Conservation (phyloP, 2,113 vertebrate genomes). For the Otus sunia region DNA sequence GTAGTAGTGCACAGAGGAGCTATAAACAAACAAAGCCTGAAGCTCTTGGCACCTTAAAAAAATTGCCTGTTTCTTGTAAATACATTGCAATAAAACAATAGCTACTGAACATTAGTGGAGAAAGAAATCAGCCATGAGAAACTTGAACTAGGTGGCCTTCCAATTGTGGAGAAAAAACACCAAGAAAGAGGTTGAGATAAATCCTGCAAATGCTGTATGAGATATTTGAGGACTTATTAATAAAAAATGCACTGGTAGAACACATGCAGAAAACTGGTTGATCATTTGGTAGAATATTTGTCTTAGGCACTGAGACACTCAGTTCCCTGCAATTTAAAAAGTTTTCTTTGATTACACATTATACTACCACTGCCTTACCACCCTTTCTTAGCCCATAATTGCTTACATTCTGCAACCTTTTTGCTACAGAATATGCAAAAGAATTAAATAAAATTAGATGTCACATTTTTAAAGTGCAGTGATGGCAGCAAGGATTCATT, state of each 20-base stretch:
- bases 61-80: conserved; percentile 64
- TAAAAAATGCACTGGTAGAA: neutral
- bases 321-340: neutral
- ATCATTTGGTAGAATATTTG: neutral
- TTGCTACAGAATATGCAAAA: neutral
- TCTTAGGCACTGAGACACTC: neutral
- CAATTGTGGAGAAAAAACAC: neutral
- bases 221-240: conserved; percentile 25
- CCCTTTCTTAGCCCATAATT: neutral
- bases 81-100: conserved; percentile 70
- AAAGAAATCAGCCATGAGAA: conserved; percentile 56
- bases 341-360: neutral
- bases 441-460: neutral
- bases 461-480: neutral
- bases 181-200: neutral
- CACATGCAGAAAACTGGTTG: neutral
- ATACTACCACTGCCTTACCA: neutral
- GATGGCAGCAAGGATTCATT: neutral
- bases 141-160: conserved; percentile 15
- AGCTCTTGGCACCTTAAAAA: conserved; percentile 51
- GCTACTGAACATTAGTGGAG: conserved; percentile 31
- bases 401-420: neutral
- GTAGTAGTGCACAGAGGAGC: conserved; percentile 62
- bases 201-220: neutral
- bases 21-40: conserved; percentile 71